phyloP scores from a whole-genome alignment of 2,888 invertebrate genomes.

The Polyommatus icarus region DNA sequence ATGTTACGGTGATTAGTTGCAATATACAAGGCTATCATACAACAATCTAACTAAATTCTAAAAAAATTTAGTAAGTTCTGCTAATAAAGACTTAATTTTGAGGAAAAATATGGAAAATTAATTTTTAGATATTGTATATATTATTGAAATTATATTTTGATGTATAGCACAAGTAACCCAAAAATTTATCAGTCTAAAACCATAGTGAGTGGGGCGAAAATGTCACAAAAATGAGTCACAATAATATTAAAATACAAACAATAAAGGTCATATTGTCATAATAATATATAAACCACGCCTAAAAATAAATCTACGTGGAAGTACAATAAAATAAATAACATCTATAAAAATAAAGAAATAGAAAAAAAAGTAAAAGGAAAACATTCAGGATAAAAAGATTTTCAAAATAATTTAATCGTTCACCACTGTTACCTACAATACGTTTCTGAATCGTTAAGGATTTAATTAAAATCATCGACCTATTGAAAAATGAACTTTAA shows the following conservation, averaged over 20 bases:
- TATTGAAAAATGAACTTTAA: constrained; percentile 22
- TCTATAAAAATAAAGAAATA: too few relatives aligned
- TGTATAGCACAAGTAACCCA: too few relatives aligned
- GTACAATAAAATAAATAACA: too few relatives aligned
- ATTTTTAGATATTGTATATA: too few relatives aligned
- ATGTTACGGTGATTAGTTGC: not conserved
- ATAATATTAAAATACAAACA: not conserved
- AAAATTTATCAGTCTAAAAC: not conserved
- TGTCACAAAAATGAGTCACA: not conserved
- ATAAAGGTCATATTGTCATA: not conserved
- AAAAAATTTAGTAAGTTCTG: not conserved
- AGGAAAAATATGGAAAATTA: too few relatives aligned
- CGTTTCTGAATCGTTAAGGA: constrained; percentile 2
- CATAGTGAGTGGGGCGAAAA: not conserved
- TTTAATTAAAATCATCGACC: constrained; percentile 6
- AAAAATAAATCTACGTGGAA: too few relatives aligned
- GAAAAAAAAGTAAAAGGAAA: too few relatives aligned
- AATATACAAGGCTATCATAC: not conserved
- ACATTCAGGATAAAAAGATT: too few relatives aligned
- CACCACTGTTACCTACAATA: not conserved
- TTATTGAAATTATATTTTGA: too few relatives aligned
- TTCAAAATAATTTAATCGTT: not conserved
- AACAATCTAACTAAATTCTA: not conserved
- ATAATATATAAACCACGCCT: not conserved
- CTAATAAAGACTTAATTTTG: too few relatives aligned